Conservation (phyloP, 2,888 invertebrate species). For the Chaetogeoica ovagalla region DNA sequence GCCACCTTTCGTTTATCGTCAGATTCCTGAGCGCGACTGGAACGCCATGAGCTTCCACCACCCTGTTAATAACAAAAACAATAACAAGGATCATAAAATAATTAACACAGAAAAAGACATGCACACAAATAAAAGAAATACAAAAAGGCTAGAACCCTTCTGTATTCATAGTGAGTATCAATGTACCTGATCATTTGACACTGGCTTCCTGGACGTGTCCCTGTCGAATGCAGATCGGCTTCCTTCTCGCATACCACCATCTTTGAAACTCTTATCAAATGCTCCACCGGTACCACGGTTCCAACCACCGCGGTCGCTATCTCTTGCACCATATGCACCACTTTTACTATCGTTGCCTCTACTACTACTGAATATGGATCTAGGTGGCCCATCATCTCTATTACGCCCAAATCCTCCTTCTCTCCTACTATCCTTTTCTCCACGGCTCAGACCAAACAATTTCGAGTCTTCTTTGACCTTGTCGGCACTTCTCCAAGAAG, state of each 20-base stretch:
- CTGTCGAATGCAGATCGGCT: conserved; percentile 36
- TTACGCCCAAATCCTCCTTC: conserved; percentile 35
- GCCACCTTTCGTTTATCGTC: conserved; percentile 42
- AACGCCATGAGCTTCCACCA: conserved; percentile 48
- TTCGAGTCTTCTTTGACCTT: conserved; percentile 34
- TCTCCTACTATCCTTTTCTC: conserved; percentile 24
- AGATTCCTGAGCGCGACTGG: conserved; percentile 28
- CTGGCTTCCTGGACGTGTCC: conserved; percentile 36
- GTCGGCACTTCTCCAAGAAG: conserved; percentile 41
- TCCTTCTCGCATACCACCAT: conserved; percentile 22
- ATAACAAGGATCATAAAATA: not conserved
- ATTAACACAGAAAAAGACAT: too few relatives aligned
- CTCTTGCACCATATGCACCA: conserved; percentile 32
- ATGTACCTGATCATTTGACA: conserved; percentile 40
- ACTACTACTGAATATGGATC: conserved; percentile 6
- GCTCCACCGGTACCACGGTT: conserved; percentile 16
- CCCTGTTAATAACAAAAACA: not conserved
- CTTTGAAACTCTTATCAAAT: conserved; percentile 43
- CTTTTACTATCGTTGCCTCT: conserved; percentile 35
- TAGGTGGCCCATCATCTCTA: conserved; percentile 43
- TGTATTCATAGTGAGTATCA: not conserved
- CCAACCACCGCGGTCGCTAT: conserved; percentile 35
- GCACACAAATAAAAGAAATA: too few relatives aligned
- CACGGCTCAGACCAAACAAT: conserved; percentile 7
- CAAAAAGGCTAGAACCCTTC: too few relatives aligned